Percentiles rank a stretch among this genome's conserved stretches.
phyloP scores from a whole-genome alignment of 23 tunicate genomes.

The Pegea sp. region DNA sequence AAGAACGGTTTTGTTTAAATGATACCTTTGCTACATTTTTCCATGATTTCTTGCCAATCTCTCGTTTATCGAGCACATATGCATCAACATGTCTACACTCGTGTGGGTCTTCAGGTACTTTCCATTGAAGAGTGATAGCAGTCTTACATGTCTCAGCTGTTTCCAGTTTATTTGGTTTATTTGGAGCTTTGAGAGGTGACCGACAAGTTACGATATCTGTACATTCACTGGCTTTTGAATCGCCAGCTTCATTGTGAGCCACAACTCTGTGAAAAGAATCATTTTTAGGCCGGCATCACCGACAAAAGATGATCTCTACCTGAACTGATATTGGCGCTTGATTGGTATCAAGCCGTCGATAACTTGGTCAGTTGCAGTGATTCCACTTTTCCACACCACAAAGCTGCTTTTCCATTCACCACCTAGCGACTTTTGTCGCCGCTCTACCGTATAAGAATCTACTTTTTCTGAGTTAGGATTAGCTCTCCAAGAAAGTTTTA shows the following conservation, averaged over 20 bases:
- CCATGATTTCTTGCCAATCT: constrained; percentile 64
- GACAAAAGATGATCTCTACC: constrained; percentile 9
- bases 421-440: constrained; percentile 15
- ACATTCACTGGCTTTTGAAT: constrained; percentile 56
- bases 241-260: constrained; percentile 79
- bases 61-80: constrained; percentile 64
- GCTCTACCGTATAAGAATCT: constrained; percentile 52
- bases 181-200: constrained; percentile 64
- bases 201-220: constrained; percentile 58
- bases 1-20: constrained; percentile 1
- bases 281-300: background rate
- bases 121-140: constrained; percentile 78
- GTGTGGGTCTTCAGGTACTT: constrained; percentile 58
- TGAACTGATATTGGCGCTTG: constrained; percentile 65
- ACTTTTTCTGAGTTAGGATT: too few species aligned
- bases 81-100: constrained; percentile 42
- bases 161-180: constrained; percentile 63
- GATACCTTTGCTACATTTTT: constrained; percentile 37
- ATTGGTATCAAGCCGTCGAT: constrained; percentile 69
- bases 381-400: constrained; percentile 60
- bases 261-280: constrained; percentile 36
- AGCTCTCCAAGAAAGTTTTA: constrained; percentile 61
- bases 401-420: constrained; percentile 70
- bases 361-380: constrained; percentile 59
- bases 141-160: constrained; percentile 70